Evolutionary conservation across 2,888 invertebrate species (phyloP).

Genomic region (Seira ritae): DNA sequence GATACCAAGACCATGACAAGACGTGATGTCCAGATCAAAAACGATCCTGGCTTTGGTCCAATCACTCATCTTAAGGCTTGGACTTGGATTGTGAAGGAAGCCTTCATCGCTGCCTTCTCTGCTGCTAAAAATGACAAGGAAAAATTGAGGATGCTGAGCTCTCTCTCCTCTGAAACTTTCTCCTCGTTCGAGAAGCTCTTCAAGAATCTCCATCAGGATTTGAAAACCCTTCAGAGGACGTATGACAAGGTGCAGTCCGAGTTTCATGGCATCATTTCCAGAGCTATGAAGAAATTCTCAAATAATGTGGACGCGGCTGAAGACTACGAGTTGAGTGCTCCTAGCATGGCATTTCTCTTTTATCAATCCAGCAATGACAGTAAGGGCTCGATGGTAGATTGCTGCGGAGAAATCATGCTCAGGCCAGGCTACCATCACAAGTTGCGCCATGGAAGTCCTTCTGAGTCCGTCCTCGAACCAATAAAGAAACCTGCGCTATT

Average conservation of each 20-base stretch:
- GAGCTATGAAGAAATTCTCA: not conserved
- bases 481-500: not conserved
- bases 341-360: constrained; percentile 33
- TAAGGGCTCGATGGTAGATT: not conserved
- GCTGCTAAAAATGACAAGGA: not conserved
- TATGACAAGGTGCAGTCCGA: constrained; percentile 25
- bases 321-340: constrained; percentile 23
- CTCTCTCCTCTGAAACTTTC: not conserved
- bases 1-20: not conserved
- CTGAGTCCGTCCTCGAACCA: no score
- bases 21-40: not conserved
- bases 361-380: not conserved
- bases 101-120: not conserved
- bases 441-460: not conserved
- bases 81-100: constrained; percentile 42
- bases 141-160: not conserved
- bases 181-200: not conserved
- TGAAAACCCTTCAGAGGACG: not conserved
- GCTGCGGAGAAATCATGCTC: not conserved
- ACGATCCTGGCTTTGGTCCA: constrained; percentile 28
- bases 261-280: not conserved
- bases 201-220: not conserved
- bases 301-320: constrained; percentile 20
- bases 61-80: constrained; percentile 31
- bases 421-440: not conserved